Conservation (phyloP, 2,797 vertebrate species). For the Aeoliscus strigatus region DNA sequence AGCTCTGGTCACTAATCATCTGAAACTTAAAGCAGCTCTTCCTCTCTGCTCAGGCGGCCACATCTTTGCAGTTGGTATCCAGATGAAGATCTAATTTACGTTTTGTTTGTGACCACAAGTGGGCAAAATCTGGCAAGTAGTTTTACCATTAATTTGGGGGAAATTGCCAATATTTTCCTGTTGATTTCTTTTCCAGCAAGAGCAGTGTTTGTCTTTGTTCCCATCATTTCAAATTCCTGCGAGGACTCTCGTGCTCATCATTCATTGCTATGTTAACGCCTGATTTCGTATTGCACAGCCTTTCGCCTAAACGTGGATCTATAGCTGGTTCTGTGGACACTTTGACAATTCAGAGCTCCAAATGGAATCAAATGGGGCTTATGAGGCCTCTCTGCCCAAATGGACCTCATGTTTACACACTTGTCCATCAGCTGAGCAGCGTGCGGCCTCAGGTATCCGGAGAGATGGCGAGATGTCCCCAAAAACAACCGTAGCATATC, state of each 20-base stretch:
- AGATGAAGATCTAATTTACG: constrained; percentile 24
- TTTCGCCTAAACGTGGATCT: constrained; percentile 22
- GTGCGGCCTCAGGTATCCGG: constrained; percentile 61
- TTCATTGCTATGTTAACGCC: constrained; percentile 12
- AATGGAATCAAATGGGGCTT: constrained; percentile 65
- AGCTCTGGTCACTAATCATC: constrained; percentile 48
- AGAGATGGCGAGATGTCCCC: constrained; percentile 64
- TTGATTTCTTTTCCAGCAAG: not conserved
- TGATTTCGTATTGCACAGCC: constrained; percentile 12
- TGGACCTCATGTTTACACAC: constrained; percentile 76
- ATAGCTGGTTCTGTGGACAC: constrained; percentile 26
- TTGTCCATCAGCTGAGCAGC: constrained; percentile 72
- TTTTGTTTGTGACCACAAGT: constrained; percentile 12
- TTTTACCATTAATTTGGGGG: not conserved
- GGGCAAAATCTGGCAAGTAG: too few species aligned
- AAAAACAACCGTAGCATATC: constrained; percentile 36
- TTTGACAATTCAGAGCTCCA: constrained; percentile 47
- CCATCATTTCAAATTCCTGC: too few species aligned
- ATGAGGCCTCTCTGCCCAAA: constrained; percentile 60
- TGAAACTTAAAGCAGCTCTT: constrained; percentile 37
- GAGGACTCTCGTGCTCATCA: constrained; percentile 1
- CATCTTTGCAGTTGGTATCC: constrained; percentile 39
- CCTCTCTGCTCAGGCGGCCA: constrained; percentile 23
- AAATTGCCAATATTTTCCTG: not conserved
- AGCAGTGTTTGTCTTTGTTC: too few species aligned